Evolutionary conservation across 2,888 invertebrate species (phyloP), one percentile per base, ranked within the genome.

Genomic region (Endomychus coccineus): DNA sequence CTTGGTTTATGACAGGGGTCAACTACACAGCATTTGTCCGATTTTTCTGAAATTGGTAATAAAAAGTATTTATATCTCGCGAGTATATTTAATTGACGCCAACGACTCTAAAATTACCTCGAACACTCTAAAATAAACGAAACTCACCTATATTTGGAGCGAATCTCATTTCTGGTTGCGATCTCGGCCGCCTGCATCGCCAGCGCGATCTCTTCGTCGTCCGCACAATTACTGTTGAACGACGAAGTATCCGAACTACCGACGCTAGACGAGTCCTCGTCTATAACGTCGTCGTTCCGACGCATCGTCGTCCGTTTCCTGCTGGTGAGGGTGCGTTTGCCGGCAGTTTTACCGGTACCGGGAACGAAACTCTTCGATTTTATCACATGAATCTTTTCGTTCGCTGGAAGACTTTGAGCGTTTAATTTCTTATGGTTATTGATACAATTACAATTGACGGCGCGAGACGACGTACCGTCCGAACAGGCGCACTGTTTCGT

Each of bases 101-200:
- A n/a, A n/a, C n/a, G n/a, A n/a, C n/a, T n/a, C n/a, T n/a, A n/a
- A n/a, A n/a, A n/a, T n/a, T n/a, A n/a, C n/a, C n/a, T n/a, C n/a
- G n/a, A n/a, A n/a, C n/a, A n/a, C n/a, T n/a, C n/a, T n/a, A n/a
- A n/a, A n/a, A n/a, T n/a, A n/a, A n/a, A n/a, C n/a, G n/a, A n/a
- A n/a, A 49, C 53, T 62, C 64, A 83, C 83, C 80, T 78, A 66
- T 87, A 89, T 55, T 85, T 81, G 2, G 86, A 78, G 33, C 89
- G 67, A 4, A 85, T 81, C 59, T 86, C 83, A 56, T 81, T 81
- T 28, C 84, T 69, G 25, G 80, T 82, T 0, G 84, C 85, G 16
- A 85, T 69, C 62, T 89, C 87, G 5, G 87, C 87, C 4, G 87
- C 88, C 57, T 86, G 85, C 61, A 89, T 71, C 2, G 89, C 89